These are phyloP conservation scores for Chloroceryle aenea DNA, from an alignment of 2,113 vertebrate genomes.

Conservation along the genomic window DNA sequence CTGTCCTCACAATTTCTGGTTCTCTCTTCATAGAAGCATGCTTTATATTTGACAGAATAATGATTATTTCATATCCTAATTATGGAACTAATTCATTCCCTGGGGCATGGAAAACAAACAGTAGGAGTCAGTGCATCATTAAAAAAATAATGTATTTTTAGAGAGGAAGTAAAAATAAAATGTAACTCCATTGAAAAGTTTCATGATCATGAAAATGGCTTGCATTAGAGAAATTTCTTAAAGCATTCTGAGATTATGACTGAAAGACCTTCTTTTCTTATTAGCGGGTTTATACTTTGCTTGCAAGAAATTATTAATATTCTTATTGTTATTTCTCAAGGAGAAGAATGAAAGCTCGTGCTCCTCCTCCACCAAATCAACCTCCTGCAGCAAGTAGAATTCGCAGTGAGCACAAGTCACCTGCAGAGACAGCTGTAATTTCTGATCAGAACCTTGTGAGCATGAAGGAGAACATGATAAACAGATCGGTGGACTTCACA, in stretches of 20 bases:
- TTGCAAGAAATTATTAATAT: background rate
- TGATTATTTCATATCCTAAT: constrained; percentile 21
- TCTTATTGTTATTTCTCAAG: constrained; percentile 62
- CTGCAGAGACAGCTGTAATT: constrained; percentile 57
- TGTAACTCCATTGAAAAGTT: background rate
- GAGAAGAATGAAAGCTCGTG: constrained; percentile 88
- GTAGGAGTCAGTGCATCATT: background rate
- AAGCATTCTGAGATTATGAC: background rate
- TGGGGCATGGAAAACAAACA: background rate
- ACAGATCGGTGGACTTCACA: constrained; percentile 75
- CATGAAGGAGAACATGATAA: constrained; percentile 82
- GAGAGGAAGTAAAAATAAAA: constrained; percentile 16
- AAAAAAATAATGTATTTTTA: background rate
- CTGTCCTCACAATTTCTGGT: background rate
- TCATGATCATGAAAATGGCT: background rate
- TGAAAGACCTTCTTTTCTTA: background rate
- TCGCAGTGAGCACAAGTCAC: constrained; percentile 62
- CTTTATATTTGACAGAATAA: background rate
- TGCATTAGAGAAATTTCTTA: background rate
- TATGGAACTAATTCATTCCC: constrained; percentile 20
- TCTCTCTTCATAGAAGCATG: background rate
- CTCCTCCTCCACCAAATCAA: constrained; percentile 84
- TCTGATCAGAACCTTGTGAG: constrained; percentile 73
- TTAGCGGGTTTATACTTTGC: background rate
- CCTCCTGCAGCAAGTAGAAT: constrained; percentile 68